phyloP scores from a whole-genome alignment of 2,888 invertebrate genomes.

The Microctonus brassicae region DNA sequence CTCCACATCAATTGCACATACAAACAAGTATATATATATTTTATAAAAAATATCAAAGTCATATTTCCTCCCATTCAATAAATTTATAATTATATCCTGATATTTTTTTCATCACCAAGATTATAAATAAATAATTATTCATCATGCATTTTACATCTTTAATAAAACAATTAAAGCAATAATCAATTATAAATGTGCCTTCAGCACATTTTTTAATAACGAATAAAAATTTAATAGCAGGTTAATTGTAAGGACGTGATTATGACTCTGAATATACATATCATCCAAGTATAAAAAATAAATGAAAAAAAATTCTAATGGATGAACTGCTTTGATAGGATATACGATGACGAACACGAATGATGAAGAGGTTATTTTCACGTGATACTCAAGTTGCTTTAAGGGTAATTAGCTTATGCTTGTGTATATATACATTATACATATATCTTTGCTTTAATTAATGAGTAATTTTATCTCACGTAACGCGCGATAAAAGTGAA shows the following conservation, averaged over 20 bases:
- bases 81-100: too few species aligned
- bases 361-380: conserved; percentile 1
- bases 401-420: conserved; percentile 31
- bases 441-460: conserved; percentile 33
- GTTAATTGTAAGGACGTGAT: background rate
- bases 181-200: background rate
- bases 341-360: conserved; percentile 1
- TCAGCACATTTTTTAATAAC: background rate
- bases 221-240: background rate
- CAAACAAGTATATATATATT: background rate
- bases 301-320: background rate
- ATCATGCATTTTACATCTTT: too few species aligned
- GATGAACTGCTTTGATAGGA: background rate
- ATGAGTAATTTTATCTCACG: conserved; percentile 36
- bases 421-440: too few species aligned
- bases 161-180: too few species aligned
- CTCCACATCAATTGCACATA: background rate
- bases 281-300: background rate
- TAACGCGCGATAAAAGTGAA: conserved; percentile 33
- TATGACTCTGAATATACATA: background rate
- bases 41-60: too few species aligned
- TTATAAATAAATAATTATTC: too few species aligned
- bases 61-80: too few species aligned
- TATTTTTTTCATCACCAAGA: too few species aligned
- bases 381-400: background rate